Percentiles rank a stretch among this genome's conserved stretches.
phyloP scores from a whole-genome alignment of 2,888 invertebrate species.

The Lochmaea crataegi region DNA sequence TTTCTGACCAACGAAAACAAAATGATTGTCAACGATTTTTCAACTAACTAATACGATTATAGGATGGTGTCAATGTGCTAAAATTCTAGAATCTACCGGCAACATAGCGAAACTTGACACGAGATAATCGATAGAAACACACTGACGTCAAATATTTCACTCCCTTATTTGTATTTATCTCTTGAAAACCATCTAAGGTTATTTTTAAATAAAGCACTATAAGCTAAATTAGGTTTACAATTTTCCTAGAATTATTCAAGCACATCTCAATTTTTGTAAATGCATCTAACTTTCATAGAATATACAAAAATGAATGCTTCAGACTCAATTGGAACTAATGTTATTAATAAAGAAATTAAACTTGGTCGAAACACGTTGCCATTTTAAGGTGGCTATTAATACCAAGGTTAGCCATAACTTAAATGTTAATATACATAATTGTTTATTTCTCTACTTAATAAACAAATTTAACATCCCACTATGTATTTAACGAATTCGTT shows the following conservation, averaged over 20 bases:
- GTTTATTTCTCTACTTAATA: constrained; percentile 5
- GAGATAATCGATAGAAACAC: constrained; percentile 7
- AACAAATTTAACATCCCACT: background rate
- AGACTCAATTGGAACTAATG: background rate
- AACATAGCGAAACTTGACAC: constrained; percentile 13
- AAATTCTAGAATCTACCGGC: background rate
- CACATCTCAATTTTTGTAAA: background rate
- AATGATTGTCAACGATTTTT: constrained; percentile 32
- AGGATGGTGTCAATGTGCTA: background rate
- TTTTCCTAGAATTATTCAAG: background rate
- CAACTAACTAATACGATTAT: constrained; percentile 4
- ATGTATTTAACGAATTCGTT: background rate
- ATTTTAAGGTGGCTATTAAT: constrained; percentile 3
- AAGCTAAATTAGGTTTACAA: background rate
- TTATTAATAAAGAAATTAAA: background rate
- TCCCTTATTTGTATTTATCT: constrained; percentile 5
- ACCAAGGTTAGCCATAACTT: background rate
- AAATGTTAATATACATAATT: background rate
- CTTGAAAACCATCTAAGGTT: background rate
- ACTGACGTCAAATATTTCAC: constrained; percentile 8
- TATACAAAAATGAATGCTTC: background rate
- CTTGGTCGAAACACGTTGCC: background rate
- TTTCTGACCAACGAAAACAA: constrained; percentile 8
- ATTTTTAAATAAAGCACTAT: background rate
- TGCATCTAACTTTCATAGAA: background rate